A percentile compares a stretch with the other conserved stretches of the same genome.
These are phyloP conservation scores for Pygoscelis antarcticus DNA, from an alignment of 2,113 vertebrate genomes.

Conservation along the genomic window DNA sequence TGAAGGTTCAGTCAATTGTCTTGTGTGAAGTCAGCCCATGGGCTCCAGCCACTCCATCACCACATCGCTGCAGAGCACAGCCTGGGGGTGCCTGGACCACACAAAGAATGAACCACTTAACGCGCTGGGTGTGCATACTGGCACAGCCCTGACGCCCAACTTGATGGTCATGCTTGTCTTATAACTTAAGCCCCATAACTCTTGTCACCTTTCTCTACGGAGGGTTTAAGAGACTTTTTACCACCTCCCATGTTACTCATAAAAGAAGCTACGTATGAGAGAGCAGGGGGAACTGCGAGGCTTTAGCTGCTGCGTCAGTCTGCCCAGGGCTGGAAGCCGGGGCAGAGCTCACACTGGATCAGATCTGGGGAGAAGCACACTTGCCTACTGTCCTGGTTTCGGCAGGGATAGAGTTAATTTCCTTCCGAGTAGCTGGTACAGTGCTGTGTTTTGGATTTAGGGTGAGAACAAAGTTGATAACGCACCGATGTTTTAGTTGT, in stretches of 20 bases:
- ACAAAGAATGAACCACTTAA: neutral
- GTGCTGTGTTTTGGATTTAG: no score
- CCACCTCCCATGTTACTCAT: neutral
- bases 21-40: neutral
- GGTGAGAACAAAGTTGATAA: no score
- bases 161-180: neutral
- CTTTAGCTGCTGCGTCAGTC: neutral
- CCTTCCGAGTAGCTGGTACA: no score
- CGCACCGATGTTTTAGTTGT: no score
- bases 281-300: neutral
- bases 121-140: accelerated
- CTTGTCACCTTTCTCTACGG: neutral
- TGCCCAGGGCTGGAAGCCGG: neutral
- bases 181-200: neutral
- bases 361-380: neutral
- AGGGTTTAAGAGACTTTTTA: neutral
- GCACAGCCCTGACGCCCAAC: neutral
- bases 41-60: neutral
- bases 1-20: neutral
- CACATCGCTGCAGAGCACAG: neutral
- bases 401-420: no score
- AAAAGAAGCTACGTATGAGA: neutral
- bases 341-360: neutral
- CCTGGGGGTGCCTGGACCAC: neutral
- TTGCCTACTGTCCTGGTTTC: no score